These are phyloP conservation scores for Leptodactylus fuscus DNA, from an alignment of 2,113 vertebrate species.

Conservation along the genomic window DNA sequence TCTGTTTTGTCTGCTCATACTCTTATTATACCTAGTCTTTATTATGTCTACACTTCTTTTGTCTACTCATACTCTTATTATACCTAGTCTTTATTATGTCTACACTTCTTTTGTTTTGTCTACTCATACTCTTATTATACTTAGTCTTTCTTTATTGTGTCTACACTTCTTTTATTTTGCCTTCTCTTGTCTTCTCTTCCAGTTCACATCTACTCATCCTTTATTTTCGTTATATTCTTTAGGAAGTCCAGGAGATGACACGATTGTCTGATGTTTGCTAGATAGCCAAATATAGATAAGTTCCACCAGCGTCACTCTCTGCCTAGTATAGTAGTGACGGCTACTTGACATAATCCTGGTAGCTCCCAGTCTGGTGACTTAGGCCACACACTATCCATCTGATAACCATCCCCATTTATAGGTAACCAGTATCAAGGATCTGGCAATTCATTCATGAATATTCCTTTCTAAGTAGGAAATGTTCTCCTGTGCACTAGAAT, in stretches of 20 bases:
- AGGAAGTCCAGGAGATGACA: no score
- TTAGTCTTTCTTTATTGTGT: not conserved
- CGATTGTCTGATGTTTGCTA: no score
- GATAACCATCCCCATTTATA: not conserved
- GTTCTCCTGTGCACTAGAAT: not conserved
- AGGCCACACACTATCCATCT: not conserved
- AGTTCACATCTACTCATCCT: no score
- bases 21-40: not conserved
- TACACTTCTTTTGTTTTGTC: not conserved
- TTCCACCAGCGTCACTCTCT: no score
- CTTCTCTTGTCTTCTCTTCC: no score
- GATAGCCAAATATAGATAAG: no score
- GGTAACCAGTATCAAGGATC: not conserved
- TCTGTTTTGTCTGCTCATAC: no score
- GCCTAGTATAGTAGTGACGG: no score
- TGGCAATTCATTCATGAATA: not conserved
- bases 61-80: not conserved
- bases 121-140: no score
- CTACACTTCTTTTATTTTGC: no score
- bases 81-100: not conserved
- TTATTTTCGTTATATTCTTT: no score
- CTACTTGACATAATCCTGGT: no score
- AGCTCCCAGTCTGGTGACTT: not conserved
- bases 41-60: not conserved
- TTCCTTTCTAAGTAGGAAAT: not conserved